phyloP scores from a whole-genome alignment of 2,113 vertebrate species.

The Sylvicapra grimmia region DNA sequence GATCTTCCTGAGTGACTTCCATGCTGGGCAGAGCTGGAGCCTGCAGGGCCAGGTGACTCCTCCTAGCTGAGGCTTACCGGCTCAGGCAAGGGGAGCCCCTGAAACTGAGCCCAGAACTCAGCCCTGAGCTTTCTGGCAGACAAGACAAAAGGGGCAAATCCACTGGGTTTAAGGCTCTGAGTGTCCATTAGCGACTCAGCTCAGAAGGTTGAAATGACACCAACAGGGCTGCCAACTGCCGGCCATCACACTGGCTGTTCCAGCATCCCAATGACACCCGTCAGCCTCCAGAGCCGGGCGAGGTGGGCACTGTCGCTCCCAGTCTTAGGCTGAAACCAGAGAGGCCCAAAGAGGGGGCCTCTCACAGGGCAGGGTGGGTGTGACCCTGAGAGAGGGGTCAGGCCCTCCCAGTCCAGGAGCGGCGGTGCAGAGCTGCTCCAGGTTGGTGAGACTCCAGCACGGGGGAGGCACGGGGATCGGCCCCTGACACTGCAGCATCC shows the following conservation, averaged over 20 bases:
- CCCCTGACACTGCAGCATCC: not conserved
- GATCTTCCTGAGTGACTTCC: no score
- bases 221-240: fast-evolving
- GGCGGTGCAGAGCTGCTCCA: fast-evolving
- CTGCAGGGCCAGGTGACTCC: not conserved
- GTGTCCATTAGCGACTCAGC: not conserved
- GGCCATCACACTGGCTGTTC: no score
- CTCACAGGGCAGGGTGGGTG: fast-evolving
- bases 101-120: not conserved
- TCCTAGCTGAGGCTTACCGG: fast-evolving
- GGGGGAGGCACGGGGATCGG: fast-evolving
- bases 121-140: not conserved
- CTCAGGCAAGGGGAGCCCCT: not conserved
- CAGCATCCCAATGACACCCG: fast-evolving
- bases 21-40: not conserved
- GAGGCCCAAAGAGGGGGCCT: not conserved
- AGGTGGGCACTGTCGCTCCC: fast-evolving
- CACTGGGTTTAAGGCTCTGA: fast-evolving
- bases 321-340: not conserved
- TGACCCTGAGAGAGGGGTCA: fast-evolving
- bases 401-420: not conserved
- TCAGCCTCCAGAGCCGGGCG: fast-evolving
- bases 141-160: not conserved
- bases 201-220: not conserved
- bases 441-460: not conserved